A percentile compares a stretch with the other conserved stretches of the same genome.
Evolutionary conservation across 2,888 invertebrate species (phyloP).

Genomic region (Coelinius sp.): DNA sequence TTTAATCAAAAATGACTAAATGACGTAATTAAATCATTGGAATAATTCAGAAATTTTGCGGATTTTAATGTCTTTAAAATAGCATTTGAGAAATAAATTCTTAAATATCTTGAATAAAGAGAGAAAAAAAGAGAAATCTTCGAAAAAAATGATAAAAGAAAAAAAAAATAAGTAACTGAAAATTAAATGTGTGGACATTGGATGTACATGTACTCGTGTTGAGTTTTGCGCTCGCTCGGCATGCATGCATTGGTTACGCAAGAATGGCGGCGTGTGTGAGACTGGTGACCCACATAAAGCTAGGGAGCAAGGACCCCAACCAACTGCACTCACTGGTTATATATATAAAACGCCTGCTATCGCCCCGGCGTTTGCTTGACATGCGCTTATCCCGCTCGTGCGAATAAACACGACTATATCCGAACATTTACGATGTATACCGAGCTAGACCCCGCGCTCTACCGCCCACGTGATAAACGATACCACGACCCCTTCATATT

Average conservation of each 20-base stretch:
- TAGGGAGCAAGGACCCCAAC: conserved; percentile 69
- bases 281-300: conserved; percentile 71
- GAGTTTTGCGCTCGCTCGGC: conserved; percentile 45
- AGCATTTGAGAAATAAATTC: too few species aligned
- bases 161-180: conserved; percentile 23
- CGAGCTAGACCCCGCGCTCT: neutral
- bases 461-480: conserved; percentile 21
- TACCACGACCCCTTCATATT: neutral
- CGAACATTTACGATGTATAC: neutral
- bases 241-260: conserved; percentile 70
- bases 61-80: too few species aligned
- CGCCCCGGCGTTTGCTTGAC: conserved; percentile 15
- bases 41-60: too few species aligned
- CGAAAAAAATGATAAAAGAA: conserved; percentile 1
- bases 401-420: neutral
- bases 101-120: too few species aligned
- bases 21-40: too few species aligned
- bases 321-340: conserved; percentile 52
- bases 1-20: too few species aligned
- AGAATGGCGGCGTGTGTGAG: conserved; percentile 70
- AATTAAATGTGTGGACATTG: neutral
- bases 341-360: conserved; percentile 41
- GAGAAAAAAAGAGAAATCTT: too few species aligned
- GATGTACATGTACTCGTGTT: conserved; percentile 40
- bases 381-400: conserved; percentile 1